These are phyloP conservation scores for Crocidura indochinensis DNA, from an alignment of 2,797 vertebrate genomes.

Conservation along the genomic window DNA sequence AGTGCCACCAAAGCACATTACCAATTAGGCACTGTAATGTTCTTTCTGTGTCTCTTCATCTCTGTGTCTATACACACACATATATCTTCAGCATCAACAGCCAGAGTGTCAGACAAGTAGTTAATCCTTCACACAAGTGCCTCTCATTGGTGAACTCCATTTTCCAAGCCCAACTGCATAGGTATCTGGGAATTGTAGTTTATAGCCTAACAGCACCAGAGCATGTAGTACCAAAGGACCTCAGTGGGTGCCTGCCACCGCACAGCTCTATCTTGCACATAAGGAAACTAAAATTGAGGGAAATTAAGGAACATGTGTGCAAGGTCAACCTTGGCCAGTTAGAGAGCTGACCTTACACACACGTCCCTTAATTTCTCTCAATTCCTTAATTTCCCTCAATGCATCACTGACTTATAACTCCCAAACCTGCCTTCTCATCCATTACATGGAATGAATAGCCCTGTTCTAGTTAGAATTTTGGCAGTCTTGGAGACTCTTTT, in stretches of 20 bases:
- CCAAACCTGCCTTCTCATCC: not conserved
- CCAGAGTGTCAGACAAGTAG: not conserved
- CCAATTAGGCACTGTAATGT: conserved; percentile 37
- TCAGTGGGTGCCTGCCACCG: not conserved
- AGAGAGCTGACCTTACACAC: no score
- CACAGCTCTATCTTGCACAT: conserved; percentile 16
- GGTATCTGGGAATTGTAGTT: conserved; percentile 60
- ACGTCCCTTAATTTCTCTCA: no score
- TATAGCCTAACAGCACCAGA: not conserved
- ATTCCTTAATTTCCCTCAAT: no score
- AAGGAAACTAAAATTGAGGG: conserved; percentile 49
- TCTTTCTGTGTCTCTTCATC: not conserved
- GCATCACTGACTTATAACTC: not conserved
- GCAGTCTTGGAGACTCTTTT: not conserved
- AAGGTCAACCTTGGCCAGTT: not conserved
- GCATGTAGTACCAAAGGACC: not conserved
- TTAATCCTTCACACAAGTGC: not conserved
- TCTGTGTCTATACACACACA: not conserved
- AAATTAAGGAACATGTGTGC: not conserved
- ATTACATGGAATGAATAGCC: not conserved
- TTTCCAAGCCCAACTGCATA: conserved; percentile 59
- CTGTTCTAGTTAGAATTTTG: not conserved
- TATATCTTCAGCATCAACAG: not conserved
- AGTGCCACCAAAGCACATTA: conserved; percentile 25
- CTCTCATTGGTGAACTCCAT: conserved; percentile 24